Percentiles rank a stretch among this genome's conserved stretches.
Evolutionary conservation across 2,113 vertebrate genomes (phyloP).

Genomic region (Balaenoptera acutorostrata): DNA sequence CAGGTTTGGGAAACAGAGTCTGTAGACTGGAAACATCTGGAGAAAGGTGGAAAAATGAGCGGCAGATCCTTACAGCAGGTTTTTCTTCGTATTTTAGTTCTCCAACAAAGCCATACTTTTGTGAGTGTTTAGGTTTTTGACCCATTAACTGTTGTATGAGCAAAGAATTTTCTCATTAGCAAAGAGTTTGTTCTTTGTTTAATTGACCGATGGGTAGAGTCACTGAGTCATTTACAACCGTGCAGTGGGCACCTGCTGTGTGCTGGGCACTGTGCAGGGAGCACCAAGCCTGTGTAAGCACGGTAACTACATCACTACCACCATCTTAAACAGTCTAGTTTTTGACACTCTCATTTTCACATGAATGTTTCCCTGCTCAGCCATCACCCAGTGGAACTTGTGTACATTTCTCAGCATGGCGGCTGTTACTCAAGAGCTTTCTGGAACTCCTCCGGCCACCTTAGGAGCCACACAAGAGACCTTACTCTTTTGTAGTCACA

Average conservation of each 20-base stretch:
- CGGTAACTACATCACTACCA: background rate
- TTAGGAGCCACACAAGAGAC: background rate
- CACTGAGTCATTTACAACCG: background rate
- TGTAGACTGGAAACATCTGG: background rate
- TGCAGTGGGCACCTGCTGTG: background rate
- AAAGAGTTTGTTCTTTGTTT: background rate
- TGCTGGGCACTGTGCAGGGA: background rate
- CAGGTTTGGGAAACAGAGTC: background rate
- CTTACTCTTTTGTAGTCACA: background rate
- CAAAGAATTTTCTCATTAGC: background rate
- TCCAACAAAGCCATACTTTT: background rate
- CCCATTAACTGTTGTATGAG: background rate
- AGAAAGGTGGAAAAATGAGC: background rate
- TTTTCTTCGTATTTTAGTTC: background rate
- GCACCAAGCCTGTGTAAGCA: background rate
- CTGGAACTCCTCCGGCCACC: background rate
- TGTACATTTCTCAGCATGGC: background rate
- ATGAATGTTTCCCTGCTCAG: background rate
- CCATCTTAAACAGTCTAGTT: background rate
- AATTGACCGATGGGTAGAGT: background rate
- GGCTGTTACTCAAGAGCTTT: background rate
- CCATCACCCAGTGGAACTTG: background rate
- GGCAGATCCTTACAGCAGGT: background rate
- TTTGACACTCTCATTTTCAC: background rate
- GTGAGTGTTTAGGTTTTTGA: background rate